Evolutionary conservation across 2,797 vertebrate genomes (phyloP).

Genomic region (Labroides dimidiatus): DNA sequence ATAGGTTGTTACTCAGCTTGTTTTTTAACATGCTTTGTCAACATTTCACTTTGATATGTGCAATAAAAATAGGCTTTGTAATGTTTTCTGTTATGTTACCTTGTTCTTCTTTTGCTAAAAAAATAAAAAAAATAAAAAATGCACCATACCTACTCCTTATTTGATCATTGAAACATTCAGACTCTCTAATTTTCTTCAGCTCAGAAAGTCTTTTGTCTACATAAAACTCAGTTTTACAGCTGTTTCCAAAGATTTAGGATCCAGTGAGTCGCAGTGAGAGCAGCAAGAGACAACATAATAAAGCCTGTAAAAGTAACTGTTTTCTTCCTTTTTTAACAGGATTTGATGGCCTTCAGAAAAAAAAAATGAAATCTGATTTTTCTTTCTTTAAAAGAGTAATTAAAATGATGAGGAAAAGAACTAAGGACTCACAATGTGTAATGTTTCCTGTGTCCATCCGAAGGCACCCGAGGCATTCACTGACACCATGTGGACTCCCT

Average conservation of each 20-base stretch:
- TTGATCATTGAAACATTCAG: neutral
- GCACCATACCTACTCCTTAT: no score
- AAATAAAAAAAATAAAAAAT: no score
- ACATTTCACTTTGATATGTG: no score
- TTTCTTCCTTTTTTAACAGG: neutral
- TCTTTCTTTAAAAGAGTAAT: neutral
- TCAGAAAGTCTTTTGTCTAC: neutral
- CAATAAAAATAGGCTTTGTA: no score
- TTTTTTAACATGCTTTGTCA: no score
- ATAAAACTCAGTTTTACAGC: neutral
- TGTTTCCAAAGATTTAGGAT: neutral
- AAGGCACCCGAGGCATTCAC: slow-evolving; percentile 59
- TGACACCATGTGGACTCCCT: slow-evolving; percentile 59
- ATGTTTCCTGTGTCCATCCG: slow-evolving; percentile 61
- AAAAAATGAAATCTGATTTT: neutral
- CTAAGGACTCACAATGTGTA: slow-evolving; percentile 55
- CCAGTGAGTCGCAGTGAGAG: neutral
- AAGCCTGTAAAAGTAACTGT: neutral
- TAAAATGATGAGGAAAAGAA: neutral
- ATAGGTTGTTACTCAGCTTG: no score
- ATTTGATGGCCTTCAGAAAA: neutral
- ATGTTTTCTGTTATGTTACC: no score
- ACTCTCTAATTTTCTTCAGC: neutral
- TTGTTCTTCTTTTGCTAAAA: no score
- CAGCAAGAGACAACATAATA: neutral